A percentile compares a stretch with the other conserved stretches of the same genome.
phyloP scores from a whole-genome alignment of 2,888 invertebrate species.

The Ectemnius continuus region DNA sequence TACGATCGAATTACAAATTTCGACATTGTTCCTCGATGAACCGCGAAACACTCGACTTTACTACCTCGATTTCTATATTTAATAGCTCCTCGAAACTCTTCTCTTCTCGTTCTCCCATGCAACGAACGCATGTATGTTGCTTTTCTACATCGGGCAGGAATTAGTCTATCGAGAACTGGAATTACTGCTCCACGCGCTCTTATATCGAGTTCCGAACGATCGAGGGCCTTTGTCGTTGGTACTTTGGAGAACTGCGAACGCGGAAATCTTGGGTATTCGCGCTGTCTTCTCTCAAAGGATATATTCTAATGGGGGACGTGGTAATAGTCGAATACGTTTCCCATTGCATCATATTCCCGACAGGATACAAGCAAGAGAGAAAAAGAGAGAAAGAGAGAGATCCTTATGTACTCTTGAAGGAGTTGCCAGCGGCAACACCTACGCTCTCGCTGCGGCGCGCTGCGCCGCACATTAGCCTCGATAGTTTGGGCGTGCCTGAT shows the following conservation, averaged over 20 bases:
- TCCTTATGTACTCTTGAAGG: no score
- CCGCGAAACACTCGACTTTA: not conserved
- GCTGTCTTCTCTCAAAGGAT: slow-evolving; percentile 3
- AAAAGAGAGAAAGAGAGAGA: no score
- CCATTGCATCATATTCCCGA: slow-evolving; percentile 36
- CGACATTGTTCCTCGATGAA: no score
- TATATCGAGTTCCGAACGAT: no score
- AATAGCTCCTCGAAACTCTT: no score
- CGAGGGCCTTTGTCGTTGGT: not conserved
- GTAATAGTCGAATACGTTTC: slow-evolving; percentile 10
- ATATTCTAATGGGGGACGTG: slow-evolving; percentile 20
- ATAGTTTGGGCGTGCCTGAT: slow-evolving; percentile 45
- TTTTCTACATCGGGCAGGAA: no score
- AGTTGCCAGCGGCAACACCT: slow-evolving; percentile 21
- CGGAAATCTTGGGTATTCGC: not conserved
- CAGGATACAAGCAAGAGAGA: no score
- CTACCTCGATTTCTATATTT: no score
- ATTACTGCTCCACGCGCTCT: no score
- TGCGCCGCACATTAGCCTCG: slow-evolving; percentile 36
- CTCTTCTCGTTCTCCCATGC: not conserved
- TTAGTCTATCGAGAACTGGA: no score
- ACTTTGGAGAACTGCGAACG: not conserved
- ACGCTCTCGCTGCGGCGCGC: no score
- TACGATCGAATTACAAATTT: slow-evolving; percentile 1
- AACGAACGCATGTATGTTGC: no score